Base-by-base conservation (phyloP, 1,140 invertebrate genomes). In the Piezodorus guildinii region DNA sequence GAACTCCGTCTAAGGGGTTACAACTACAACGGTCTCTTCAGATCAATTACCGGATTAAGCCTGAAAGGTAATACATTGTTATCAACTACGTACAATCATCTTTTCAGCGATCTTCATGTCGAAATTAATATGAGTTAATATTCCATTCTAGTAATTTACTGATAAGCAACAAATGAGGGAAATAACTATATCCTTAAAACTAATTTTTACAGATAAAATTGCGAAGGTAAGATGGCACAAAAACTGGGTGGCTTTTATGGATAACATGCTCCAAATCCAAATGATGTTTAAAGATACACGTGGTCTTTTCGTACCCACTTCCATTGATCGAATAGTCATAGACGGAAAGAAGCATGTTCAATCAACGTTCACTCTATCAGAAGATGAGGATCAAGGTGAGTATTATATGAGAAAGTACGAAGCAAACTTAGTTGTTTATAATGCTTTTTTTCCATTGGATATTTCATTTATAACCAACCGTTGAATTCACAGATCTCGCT, bases 171-270 rank as follows among this genome's bases (percentile, higher is more conserved):
- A 39, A 10, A 12, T n/a, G n/a, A n/a, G n/a, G n/a, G 1, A 12
- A 39, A 39, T 1, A 8, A 10, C 6, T 10, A 39, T 39, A 30
- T 30, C 1, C 12, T 10, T 39, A 1, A 39, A 39, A 10, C 12
- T 39, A 49, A 16, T 49, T 49, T 49, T 10, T 19, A n/a, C 21
- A 56, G 52, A 56, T 16, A 21, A 16, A 25, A 10, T 52, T 49
- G 68, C 66, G 19, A 52, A 44, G 21, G 74, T 85, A 0, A 67
- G 69, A 34, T 93, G 90, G 90, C 74, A 75, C 16, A 85, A 86
- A 69, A 94, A 95, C 73, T 97, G 91, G 91, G 84, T 94, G 0
- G 82, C 91, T 0, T 96, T 94, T 73, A 83, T 96, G 80, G 94
- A 97, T 73, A 91, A 86, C 17, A 88, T 96, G 84, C 74, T 96